phyloP scores from a whole-genome alignment of 1,140 invertebrate genomes.

The Sycobia sp. region DNA sequence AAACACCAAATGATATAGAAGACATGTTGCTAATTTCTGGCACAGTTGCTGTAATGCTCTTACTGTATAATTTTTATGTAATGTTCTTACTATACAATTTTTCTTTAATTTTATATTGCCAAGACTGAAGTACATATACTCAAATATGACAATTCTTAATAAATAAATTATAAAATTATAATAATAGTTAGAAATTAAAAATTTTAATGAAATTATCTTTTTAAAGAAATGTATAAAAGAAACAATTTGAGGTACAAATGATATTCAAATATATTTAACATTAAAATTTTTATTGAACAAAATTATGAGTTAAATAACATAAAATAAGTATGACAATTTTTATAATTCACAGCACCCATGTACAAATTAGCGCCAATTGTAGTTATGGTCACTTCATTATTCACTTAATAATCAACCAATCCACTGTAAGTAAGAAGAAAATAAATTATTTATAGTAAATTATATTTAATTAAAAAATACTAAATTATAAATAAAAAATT shows the following conservation, averaged over 20 bases:
- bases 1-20: constrained; percentile 45
- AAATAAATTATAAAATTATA: background rate
- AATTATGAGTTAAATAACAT: constrained; percentile 29
- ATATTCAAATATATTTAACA: constrained; percentile 6
- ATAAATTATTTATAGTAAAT: background rate
- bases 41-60: no score
- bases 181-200: no score
- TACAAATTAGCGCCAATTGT: constrained; percentile 22
- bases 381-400: background rate
- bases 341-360: constrained; percentile 26
- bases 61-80: background rate
- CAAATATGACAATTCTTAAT: no score
- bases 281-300: constrained; percentile 30
- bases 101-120: no score
- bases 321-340: constrained; percentile 27
- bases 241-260: background rate
- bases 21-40: constrained; percentile 38
- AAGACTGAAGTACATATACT: no score
- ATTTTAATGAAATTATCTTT: background rate
- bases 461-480: background rate
- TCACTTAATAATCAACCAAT: constrained; percentile 32
- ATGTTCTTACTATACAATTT: background rate
- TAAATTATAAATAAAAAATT: background rate
- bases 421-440: constrained; percentile 27
- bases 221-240: background rate